Evolutionary conservation across 2,888 invertebrate genomes (phyloP).

Genomic region (Idaea straminata): DNA sequence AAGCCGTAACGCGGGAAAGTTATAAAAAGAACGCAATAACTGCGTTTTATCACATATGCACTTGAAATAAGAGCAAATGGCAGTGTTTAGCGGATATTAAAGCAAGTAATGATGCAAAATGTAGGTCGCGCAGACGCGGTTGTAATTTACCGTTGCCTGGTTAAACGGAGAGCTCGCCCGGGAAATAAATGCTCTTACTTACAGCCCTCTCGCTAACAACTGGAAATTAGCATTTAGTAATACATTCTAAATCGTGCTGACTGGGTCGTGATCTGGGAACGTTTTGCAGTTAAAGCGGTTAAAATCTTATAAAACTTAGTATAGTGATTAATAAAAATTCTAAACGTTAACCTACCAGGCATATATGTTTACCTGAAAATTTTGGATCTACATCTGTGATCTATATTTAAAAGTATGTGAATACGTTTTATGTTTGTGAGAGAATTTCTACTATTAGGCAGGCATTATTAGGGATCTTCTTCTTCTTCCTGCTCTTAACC

Average conservation of each 20-base stretch:
- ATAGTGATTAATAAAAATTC: too few relatives aligned
- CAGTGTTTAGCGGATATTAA: constrained; percentile 32
- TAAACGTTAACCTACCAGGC: too few relatives aligned
- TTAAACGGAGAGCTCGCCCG: constrained; percentile 23
- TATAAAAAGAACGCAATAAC: neutral
- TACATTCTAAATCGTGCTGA: neutral
- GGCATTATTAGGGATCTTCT: too few relatives aligned
- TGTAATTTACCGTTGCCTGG: constrained; percentile 36
- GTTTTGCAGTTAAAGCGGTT: neutral
- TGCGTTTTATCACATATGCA: neutral
- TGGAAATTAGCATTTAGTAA: neutral
- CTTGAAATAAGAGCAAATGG: constrained; percentile 23
- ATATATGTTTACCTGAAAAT: too few relatives aligned
- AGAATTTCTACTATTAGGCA: too few relatives aligned
- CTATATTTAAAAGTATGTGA: too few relatives aligned
- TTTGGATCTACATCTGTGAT: too few relatives aligned
- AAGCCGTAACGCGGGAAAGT: neutral
- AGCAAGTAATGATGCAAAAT: constrained; percentile 43
- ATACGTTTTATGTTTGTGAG: too few relatives aligned
- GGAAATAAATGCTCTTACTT: constrained; percentile 17
- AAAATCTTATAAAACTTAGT: neutral
- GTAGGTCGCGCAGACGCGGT: constrained; percentile 40
- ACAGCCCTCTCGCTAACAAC: constrained; percentile 8
- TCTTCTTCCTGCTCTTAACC: too few relatives aligned
- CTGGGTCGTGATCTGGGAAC: neutral